These are phyloP conservation scores for Julus scandinavius DNA, from an alignment of 2,888 invertebrate species.

Conservation along the genomic window DNA sequence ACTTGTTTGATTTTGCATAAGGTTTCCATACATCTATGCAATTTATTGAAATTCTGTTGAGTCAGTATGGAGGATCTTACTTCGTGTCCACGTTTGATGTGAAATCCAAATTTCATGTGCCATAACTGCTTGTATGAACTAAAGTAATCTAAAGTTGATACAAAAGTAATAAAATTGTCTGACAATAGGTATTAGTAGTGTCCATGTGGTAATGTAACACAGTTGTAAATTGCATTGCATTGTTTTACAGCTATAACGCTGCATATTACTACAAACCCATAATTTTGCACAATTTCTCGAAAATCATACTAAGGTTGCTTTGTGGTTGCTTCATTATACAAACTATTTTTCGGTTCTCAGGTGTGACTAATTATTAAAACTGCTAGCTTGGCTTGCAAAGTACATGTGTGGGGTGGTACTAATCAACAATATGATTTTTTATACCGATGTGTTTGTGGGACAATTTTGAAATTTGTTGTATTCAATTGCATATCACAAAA, in stretches of 20 bases:
- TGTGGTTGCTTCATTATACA: not conserved
- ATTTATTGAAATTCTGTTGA: too few relatives aligned
- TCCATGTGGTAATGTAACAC: not conserved
- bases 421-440: not conserved
- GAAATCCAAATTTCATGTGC: not conserved
- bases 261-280: not conserved
- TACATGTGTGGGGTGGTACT: not conserved
- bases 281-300: not conserved
- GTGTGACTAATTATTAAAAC: conserved; percentile 1
- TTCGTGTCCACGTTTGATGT: too few relatives aligned
- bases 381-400: not conserved
- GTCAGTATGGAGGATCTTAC: too few relatives aligned
- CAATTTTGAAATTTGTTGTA: not conserved
- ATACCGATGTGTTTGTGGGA: not conserved
- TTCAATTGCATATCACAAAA: not conserved
- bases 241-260: not conserved
- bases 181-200: too few relatives aligned
- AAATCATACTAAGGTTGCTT: not conserved
- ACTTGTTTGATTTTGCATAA: not conserved
- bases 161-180: too few relatives aligned
- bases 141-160: too few relatives aligned
- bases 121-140: not conserved
- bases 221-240: not conserved
- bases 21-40: not conserved
- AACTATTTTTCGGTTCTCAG: not conserved